A percentile compares a stretch with the other conserved stretches of the same genome.
Evolutionary conservation across 2,797 vertebrate genomes (phyloP).

Genomic region (Muscicapa comitata): DNA sequence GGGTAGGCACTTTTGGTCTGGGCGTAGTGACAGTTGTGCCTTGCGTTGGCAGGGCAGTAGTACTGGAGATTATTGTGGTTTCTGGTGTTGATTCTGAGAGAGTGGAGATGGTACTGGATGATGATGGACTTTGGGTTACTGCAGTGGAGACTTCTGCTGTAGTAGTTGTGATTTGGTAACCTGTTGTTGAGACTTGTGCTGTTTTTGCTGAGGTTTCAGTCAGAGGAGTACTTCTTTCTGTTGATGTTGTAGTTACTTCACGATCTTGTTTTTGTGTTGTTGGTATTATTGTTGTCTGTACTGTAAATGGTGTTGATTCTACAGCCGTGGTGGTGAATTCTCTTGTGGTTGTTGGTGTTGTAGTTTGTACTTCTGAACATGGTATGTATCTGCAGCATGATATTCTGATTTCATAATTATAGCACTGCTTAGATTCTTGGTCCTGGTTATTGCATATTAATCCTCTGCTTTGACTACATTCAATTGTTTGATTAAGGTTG

Average conservation of each 20-base stretch:
- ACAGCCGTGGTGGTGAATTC: not conserved
- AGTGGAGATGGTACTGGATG: rapidly evolving
- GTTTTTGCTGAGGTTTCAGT: rapidly evolving
- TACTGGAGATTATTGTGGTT: rapidly evolving
- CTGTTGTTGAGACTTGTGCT: not conserved
- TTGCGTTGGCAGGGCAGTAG: rapidly evolving
- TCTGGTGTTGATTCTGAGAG: rapidly evolving
- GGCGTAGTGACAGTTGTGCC: rapidly evolving
- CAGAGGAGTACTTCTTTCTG: rapidly evolving
- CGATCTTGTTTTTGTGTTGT: not conserved
- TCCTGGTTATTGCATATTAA: conserved; percentile 70
- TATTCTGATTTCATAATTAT: conserved; percentile 72
- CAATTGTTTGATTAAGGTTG: conserved; percentile 57
- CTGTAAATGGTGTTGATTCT: not conserved
- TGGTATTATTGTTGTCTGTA: not conserved
- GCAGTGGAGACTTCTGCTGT: rapidly evolving
- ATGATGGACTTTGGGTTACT: rapidly evolving
- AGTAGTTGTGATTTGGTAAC: rapidly evolving
- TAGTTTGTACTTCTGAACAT: not conserved
- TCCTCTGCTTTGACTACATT: conserved; percentile 41
- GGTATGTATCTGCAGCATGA: conserved; percentile 61
- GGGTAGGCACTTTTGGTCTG: rapidly evolving
- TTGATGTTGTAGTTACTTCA: rapidly evolving
- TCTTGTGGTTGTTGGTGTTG: not conserved
- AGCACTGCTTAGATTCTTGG: conserved; percentile 49